These are phyloP conservation scores for Columba livia DNA, from an alignment of 2,113 vertebrate species.

Conservation along the genomic window DNA sequence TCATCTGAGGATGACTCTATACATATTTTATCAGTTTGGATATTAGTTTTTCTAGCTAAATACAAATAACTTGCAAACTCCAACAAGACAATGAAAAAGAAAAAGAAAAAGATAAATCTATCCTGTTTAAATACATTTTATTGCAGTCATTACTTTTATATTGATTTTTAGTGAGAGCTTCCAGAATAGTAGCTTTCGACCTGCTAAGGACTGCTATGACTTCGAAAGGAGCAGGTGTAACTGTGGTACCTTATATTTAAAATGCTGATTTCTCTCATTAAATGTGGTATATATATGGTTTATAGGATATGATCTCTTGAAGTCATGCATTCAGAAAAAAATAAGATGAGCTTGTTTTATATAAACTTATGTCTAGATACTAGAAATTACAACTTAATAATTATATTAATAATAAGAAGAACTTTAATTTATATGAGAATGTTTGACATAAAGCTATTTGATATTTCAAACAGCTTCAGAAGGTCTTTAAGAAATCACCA, in stretches of 20 bases:
- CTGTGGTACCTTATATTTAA: background rate
- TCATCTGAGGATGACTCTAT: background rate
- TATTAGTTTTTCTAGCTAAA: background rate
- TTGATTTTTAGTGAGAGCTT: background rate
- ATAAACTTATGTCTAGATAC: background rate
- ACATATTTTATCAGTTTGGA: background rate
- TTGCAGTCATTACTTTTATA: background rate
- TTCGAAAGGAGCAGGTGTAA: background rate
- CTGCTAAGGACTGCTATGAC: background rate
- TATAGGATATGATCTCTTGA: background rate
- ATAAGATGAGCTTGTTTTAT: background rate
- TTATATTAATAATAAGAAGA: background rate
- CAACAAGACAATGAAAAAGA: background rate
- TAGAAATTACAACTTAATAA: background rate
- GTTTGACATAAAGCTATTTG: background rate
- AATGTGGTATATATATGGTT: background rate
- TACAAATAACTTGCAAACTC: background rate
- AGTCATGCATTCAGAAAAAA: background rate
- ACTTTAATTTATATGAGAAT: background rate
- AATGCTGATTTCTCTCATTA: background rate
- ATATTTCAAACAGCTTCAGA: background rate
- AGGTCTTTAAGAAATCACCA: background rate
- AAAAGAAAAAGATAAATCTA: background rate
- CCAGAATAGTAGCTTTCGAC: background rate
- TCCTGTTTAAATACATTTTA: background rate